These are phyloP conservation scores for Entomyzon cyanotis DNA, from an alignment of 2,113 vertebrate species.

Conservation along the genomic window DNA sequence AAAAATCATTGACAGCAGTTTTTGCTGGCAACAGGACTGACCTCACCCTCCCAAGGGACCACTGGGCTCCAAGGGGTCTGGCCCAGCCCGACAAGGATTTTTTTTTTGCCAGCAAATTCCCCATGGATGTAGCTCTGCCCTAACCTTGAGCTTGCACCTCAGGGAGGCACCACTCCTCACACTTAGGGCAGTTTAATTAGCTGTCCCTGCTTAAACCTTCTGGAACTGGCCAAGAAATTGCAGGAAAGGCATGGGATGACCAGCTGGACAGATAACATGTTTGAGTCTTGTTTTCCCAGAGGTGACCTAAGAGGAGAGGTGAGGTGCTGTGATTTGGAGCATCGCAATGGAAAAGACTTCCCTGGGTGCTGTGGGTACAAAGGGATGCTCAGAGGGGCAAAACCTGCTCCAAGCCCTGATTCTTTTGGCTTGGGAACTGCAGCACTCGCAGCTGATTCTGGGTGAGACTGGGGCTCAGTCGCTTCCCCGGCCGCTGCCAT, in stretches of 20 bases:
- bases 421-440: background rate
- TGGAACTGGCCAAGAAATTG: background rate
- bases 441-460: background rate
- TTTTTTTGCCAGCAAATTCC: background rate
- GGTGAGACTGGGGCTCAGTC: background rate
- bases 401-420: background rate
- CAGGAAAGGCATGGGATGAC: background rate
- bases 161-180: background rate
- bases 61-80: background rate
- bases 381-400: background rate
- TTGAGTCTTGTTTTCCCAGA: background rate
- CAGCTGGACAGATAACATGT: background rate
- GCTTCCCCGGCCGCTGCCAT: accelerated
- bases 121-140: background rate
- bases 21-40: background rate
- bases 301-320: background rate
- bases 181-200: background rate
- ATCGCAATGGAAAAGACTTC: accelerated
- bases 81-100: background rate
- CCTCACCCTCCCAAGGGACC: background rate
- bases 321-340: background rate
- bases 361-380: background rate
- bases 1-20: background rate
- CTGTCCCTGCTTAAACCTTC: background rate
- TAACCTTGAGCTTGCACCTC: background rate